Evolutionary conservation across 2,113 vertebrate genomes (phyloP).

Genomic region (Pseudorasbora parva): DNA sequence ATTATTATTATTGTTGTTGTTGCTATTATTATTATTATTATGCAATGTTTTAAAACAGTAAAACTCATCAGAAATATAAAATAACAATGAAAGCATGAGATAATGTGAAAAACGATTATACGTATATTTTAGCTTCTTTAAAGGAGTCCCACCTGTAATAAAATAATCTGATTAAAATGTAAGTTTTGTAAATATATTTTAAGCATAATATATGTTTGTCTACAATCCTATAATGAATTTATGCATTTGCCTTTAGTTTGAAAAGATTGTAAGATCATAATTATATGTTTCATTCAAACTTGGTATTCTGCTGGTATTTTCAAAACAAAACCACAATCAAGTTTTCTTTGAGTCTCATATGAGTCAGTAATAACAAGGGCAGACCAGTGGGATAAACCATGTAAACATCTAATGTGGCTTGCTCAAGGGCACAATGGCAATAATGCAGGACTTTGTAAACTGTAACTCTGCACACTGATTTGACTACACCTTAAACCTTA

Average conservation of each 20-base stretch:
- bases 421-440: neutral
- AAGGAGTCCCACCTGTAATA: neutral
- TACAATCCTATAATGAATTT: neutral
- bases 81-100: too few species aligned
- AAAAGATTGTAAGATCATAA: neutral
- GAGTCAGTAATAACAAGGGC: neutral
- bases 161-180: neutral
- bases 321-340: neutral
- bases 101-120: too few species aligned
- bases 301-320: neutral
- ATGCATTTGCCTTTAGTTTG: neutral
- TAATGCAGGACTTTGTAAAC: neutral
- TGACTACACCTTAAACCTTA: neutral
- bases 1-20: too few species aligned
- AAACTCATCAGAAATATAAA: too few species aligned
- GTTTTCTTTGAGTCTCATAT: neutral
- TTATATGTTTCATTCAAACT: neutral
- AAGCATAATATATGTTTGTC: neutral
- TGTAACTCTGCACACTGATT: neutral
- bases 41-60: too few species aligned
- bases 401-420: constrained; percentile 1
- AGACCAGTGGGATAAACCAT: neutral
- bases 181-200: neutral
- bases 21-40: too few species aligned
- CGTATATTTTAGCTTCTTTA: neutral